Conservation (phyloP, 2,888 invertebrate species). For the Idaea straminata region DNA sequence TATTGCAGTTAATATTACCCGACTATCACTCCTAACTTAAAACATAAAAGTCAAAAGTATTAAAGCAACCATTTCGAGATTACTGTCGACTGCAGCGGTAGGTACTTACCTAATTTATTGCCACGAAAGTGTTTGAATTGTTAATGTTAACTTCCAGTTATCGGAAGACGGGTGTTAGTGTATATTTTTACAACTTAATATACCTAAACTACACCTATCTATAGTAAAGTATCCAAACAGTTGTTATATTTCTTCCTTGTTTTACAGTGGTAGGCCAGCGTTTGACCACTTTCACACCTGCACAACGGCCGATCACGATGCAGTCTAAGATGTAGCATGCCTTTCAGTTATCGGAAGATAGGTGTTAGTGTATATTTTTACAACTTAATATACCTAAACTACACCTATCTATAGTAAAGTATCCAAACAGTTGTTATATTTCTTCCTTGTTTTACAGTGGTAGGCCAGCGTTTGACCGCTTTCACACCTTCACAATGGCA, state of each 20-base stretch:
- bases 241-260: too few relatives aligned
- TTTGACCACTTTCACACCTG: too few relatives aligned
- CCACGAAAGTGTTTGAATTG: conserved; percentile 74
- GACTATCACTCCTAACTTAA: conserved; percentile 31
- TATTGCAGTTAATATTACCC: not conserved
- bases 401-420: not conserved
- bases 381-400: not conserved
- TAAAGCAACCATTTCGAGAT: conserved; percentile 69
- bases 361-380: conserved; percentile 15
- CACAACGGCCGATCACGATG: too few relatives aligned
- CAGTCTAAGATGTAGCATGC: too few relatives aligned
- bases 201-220: not conserved
- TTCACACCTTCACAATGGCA: conserved; percentile 45
- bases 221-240: not conserved
- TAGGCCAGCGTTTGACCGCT: too few relatives aligned
- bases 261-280: too few relatives aligned
- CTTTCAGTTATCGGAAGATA: conserved; percentile 37
- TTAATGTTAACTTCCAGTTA: conserved; percentile 60
- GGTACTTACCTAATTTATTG: conserved; percentile 63
- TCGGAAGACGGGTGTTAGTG: conserved; percentile 26
- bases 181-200: conserved; percentile 1
- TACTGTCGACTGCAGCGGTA: conserved; percentile 49
- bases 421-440: too few relatives aligned
- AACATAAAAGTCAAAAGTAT: conserved; percentile 50
- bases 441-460: too few relatives aligned